phyloP scores from a whole-genome alignment of 2,113 vertebrate species.

The Zosterops lateralis region DNA sequence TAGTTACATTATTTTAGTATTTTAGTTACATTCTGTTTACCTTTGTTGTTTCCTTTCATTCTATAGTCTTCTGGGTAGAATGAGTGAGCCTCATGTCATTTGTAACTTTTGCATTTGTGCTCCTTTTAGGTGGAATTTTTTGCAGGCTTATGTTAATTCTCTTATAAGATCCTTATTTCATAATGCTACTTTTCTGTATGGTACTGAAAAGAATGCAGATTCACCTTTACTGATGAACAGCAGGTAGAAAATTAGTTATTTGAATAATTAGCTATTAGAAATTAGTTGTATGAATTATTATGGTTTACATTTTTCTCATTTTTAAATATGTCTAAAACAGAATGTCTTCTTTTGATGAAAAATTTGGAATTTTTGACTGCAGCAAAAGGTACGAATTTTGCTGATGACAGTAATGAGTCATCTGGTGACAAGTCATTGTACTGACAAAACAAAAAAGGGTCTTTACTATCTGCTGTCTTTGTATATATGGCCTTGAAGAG shows the following conservation, averaged over 20 bases:
- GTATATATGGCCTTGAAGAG: slow-evolving; percentile 65
- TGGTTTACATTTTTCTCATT: slow-evolving; percentile 27
- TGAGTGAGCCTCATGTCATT: not conserved
- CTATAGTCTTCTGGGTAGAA: not conserved
- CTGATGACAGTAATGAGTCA: slow-evolving; percentile 52
- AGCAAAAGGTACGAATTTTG: slow-evolving; percentile 23
- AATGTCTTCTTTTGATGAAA: not conserved
- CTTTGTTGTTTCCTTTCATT: not conserved
- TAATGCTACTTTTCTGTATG: not conserved
- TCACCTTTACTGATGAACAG: not conserved
- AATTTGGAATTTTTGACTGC: slow-evolving; percentile 40
- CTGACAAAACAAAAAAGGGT: slow-evolving; percentile 16
- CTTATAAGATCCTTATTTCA: not conserved
- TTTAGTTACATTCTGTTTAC: not conserved
- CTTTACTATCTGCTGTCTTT: slow-evolving; percentile 49
- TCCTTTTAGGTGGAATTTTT: not conserved
- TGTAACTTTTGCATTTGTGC: not conserved
- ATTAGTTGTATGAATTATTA: slow-evolving; percentile 16
- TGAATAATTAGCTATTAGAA: not conserved
- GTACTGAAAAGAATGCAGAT: slow-evolving; percentile 11
- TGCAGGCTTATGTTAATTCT: not conserved
- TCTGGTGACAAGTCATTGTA: slow-evolving; percentile 28
- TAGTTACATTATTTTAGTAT: not conserved
- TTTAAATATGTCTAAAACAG: slow-evolving; percentile 33
- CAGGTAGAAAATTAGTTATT: slow-evolving; percentile 14